phyloP scores from a whole-genome alignment of 2,888 invertebrate species.

The Tachina lurida region DNA sequence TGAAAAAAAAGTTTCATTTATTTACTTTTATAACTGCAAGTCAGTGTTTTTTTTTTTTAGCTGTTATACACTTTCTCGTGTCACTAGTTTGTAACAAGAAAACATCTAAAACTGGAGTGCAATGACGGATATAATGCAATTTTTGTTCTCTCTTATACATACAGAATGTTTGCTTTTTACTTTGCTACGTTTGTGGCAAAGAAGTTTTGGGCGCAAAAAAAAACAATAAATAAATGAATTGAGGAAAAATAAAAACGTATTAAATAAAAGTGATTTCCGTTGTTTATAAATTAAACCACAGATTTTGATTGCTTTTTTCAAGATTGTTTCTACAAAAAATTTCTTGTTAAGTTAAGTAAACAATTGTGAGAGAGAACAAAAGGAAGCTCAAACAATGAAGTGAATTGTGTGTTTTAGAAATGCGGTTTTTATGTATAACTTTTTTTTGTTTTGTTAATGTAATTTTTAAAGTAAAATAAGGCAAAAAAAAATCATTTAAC shows the following conservation, averaged over 20 bases:
- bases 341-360: slow-evolving; percentile 7
- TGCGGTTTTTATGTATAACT: slow-evolving; percentile 45
- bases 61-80: not conserved
- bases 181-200: not conserved
- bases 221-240: slow-evolving; percentile 44
- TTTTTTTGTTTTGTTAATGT: slow-evolving; percentile 3
- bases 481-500: not conserved
- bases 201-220: not conserved
- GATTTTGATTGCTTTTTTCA: slow-evolving; percentile 54
- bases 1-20: not conserved
- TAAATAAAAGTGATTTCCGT: slow-evolving; percentile 61
- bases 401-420: slow-evolving; percentile 55
- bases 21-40: not conserved
- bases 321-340: slow-evolving; percentile 10
- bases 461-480: slow-evolving; percentile 2
- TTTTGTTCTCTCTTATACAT: not conserved
- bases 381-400: slow-evolving; percentile 15
- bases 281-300: slow-evolving; percentile 63
- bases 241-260: slow-evolving; percentile 36
- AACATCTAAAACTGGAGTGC: slow-evolving; percentile 19
- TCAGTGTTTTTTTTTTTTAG: not conserved
- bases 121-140: slow-evolving; percentile 63
- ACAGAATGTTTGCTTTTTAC: not conserved
- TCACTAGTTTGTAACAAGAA: slow-evolving; percentile 1
- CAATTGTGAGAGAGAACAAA: slow-evolving; percentile 16